Conservation (phyloP, 2,113 vertebrate species). For the Mustela nigripes region DNA sequence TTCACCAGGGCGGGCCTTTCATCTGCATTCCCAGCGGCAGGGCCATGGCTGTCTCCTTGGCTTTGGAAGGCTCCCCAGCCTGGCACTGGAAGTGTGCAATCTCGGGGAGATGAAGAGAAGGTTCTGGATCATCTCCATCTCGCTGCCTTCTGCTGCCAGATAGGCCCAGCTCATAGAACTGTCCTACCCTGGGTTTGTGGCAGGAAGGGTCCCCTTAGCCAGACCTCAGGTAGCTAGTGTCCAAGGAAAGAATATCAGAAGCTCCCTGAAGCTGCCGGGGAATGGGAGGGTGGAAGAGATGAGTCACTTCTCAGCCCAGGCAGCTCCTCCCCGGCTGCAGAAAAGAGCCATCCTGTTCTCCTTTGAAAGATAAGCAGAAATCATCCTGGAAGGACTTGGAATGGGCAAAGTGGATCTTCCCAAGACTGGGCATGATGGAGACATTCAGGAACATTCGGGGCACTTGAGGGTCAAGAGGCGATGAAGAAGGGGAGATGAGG, state of each 20-base stretch:
- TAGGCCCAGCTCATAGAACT: background rate
- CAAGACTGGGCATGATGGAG: background rate
- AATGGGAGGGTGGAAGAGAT: background rate
- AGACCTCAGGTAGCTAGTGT: background rate
- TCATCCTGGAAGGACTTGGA: background rate
- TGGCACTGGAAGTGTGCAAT: background rate
- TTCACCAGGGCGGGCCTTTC: background rate
- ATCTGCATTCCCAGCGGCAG: background rate
- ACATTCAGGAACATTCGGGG: background rate
- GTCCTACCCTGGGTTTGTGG: background rate
- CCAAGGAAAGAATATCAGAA: background rate
- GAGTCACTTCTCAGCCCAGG: background rate
- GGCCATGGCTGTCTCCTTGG: background rate
- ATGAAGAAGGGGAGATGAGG: background rate
- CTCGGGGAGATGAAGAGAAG: background rate
- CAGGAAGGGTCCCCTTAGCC: background rate
- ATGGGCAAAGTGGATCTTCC: background rate
- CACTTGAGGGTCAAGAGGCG: background rate
- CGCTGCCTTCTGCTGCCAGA: background rate
- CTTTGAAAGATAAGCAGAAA: background rate
- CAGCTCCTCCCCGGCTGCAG: background rate
- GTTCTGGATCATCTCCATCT: background rate
- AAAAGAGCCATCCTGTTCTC: accelerated
- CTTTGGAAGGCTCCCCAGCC: background rate
- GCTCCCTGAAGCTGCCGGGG: background rate